Percentiles rank a stretch among this genome's conserved stretches.
Evolutionary conservation across 2,797 vertebrate species (phyloP).

Genomic region (Alauda arvensis): DNA sequence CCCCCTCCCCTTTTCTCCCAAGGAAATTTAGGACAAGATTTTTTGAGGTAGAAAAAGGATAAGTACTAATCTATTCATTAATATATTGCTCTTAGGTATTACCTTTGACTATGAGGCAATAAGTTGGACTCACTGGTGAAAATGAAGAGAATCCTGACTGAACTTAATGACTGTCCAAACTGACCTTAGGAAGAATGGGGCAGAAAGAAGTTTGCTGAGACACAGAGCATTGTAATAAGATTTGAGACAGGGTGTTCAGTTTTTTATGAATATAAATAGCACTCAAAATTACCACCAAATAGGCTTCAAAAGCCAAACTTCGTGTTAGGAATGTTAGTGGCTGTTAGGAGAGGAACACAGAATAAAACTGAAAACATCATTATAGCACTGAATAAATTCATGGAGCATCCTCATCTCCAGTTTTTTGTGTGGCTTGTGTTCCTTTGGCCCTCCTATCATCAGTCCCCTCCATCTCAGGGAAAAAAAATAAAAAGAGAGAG

Average conservation of each 20-base stretch:
- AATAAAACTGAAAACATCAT: background rate
- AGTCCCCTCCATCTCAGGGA: background rate
- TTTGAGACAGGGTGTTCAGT: background rate
- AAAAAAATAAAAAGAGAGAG: background rate
- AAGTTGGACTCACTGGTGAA: background rate
- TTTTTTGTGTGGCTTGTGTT: background rate
- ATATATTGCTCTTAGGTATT: background rate
- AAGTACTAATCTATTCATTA: too few relatives aligned
- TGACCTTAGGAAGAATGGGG: background rate
- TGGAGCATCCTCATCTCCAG: background rate
- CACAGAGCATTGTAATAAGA: background rate
- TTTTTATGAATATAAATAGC: constrained; percentile 8
- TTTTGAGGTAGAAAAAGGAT: background rate
- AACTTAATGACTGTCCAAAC: background rate
- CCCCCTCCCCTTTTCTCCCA: background rate
- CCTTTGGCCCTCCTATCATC: background rate
- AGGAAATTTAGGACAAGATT: background rate
- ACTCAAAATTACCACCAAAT: constrained; percentile 12
- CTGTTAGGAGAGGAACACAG: background rate
- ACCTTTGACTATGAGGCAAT: background rate
- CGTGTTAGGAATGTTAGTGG: background rate
- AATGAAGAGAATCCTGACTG: background rate
- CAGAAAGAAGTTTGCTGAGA: background rate
- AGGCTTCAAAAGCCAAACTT: constrained; percentile 18
- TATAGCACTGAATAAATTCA: background rate